Base-by-base conservation (phyloP, 2,797 vertebrate genomes). In the Acanthurus leucopareius region DNA sequence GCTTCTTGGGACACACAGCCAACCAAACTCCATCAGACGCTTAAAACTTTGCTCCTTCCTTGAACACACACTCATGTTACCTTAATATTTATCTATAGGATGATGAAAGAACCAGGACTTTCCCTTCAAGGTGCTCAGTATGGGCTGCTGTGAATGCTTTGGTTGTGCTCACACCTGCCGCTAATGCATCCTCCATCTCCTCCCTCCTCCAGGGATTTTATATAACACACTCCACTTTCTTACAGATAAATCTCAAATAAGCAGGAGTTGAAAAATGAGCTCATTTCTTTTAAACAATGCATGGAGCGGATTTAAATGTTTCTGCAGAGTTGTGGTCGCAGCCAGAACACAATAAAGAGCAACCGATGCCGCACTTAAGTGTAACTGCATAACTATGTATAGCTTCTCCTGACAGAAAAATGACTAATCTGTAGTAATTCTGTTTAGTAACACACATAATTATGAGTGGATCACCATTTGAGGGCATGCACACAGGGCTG, bases 281-380 rank as follows among this genome's bases (percentile, higher is more conserved):
- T 25, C 40, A 19, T 15, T 38, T 28, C 11, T 56, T 53, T 51
- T 15, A 20, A 63, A 67, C 53, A 59, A 51, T 48, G 51, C 51
- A 19, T 47, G n/a, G 9, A 19, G 68, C 48, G 10, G 38, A 17
- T 61, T 45, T 64, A 61, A 71, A 32, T 71, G 48, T 64, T 58
- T 16, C 57, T n/a, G 19, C 7, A 17, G 40, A 44, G 0, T 13
- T 70, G 75, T 19, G 20, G 1, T 32, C 5, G 4, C 66, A 4
- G 42, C 59, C 66, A 44, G 22, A 49, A 17, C 32, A 65, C 49
- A 38, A 10, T 11, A 61, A 40, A 44, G 54, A 51, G 20, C 22
- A 60, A 68, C 67, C 28, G 58, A 47, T 32, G 51, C 17, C 20
- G 3, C 47, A 40, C 28, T n/a, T 44, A 25, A 40, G 45, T 38